Percentiles rank a stretch among this genome's conserved stretches.
Evolutionary conservation across 2,113 vertebrate species (phyloP).

Genomic region (Melanostigma gelatinosum): DNA sequence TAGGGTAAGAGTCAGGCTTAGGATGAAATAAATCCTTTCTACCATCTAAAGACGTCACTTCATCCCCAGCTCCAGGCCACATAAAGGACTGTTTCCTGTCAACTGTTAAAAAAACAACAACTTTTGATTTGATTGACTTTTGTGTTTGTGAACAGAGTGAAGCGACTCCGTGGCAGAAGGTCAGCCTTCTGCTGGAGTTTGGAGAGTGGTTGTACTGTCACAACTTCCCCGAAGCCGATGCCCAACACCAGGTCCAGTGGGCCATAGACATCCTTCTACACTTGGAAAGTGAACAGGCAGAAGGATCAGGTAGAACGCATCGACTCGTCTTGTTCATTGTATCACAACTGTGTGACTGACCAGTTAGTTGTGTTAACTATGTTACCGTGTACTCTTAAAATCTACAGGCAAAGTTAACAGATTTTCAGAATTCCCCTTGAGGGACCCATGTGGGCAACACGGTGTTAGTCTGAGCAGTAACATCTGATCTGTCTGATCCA

Average conservation of each 20-base stretch:
- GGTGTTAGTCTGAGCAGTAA: not conserved
- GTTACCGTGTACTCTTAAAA: not conserved
- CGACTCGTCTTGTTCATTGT: not conserved
- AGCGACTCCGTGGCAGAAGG: conserved; percentile 84
- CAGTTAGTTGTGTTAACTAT: not conserved
- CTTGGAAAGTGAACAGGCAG: conserved; percentile 44
- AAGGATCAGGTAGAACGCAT: conserved; percentile 32
- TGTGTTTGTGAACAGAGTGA: conserved; percentile 76
- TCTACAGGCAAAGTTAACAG: not conserved
- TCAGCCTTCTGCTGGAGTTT: conserved; percentile 86
- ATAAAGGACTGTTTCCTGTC: not conserved
- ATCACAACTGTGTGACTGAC: not conserved
- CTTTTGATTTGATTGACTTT: not conserved
- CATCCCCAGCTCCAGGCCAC: too few species aligned
- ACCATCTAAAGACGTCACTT: not conserved
- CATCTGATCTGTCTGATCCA: conserved; percentile 5
- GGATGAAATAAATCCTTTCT: not conserved
- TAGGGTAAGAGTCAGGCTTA: not conserved
- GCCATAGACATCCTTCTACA: conserved; percentile 85
- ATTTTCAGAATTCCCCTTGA: too few species aligned
- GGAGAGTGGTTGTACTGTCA: conserved; percentile 86
- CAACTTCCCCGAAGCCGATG: conserved; percentile 83
- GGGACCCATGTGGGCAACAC: not conserved
- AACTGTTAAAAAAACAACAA: not conserved
- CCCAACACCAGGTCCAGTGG: conserved; percentile 81